A percentile compares a stretch with the other conserved stretches of the same genome.
These are phyloP conservation scores for Brachymystax lenok DNA, from an alignment of 2,797 vertebrate genomes.

Conservation along the genomic window DNA sequence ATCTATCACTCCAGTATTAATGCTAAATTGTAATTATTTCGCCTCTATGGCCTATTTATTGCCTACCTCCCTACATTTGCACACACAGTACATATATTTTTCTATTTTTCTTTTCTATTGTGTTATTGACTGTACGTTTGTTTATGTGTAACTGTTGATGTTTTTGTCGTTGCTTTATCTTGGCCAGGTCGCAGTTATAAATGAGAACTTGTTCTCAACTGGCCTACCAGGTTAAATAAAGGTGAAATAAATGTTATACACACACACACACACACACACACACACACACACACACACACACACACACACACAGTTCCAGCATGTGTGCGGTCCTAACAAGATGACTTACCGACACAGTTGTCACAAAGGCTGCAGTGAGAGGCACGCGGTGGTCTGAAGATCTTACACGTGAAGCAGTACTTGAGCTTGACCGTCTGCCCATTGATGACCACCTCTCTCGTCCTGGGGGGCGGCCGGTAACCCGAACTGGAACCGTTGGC, in stretches of 20 bases:
- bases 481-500: slow-evolving; percentile 90
- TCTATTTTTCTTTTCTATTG: too few relatives aligned
- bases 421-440: slow-evolving; percentile 96
- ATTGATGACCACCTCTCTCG: slow-evolving; percentile 95
- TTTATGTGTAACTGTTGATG: too few relatives aligned
- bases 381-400: slow-evolving; percentile 96
- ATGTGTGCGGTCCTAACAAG: slow-evolving; percentile 59
- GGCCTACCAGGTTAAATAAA: too few relatives aligned
- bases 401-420: slow-evolving; percentile 99
- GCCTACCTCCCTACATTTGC: too few relatives aligned
- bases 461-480: slow-evolving; percentile 95
- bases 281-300: slow-evolving; percentile 73
- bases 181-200: too few relatives aligned
- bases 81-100: too few relatives aligned
- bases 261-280: slow-evolving; percentile 77
- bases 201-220: too few relatives aligned
- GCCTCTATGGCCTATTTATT: too few relatives aligned
- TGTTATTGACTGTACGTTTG: too few relatives aligned
- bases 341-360: slow-evolving; percentile 92
- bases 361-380: slow-evolving; percentile 99
- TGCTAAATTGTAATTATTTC: too few relatives aligned
- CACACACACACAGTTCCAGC: slow-evolving; percentile 43
- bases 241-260: background rate
- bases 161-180: too few relatives aligned
- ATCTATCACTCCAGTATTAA: too few relatives aligned